Percentiles rank a stretch among this genome's conserved stretches.
These are phyloP conservation scores for Lateolabrax maculatus DNA, from an alignment of 2,797 vertebrate species.

Conservation along the genomic window DNA sequence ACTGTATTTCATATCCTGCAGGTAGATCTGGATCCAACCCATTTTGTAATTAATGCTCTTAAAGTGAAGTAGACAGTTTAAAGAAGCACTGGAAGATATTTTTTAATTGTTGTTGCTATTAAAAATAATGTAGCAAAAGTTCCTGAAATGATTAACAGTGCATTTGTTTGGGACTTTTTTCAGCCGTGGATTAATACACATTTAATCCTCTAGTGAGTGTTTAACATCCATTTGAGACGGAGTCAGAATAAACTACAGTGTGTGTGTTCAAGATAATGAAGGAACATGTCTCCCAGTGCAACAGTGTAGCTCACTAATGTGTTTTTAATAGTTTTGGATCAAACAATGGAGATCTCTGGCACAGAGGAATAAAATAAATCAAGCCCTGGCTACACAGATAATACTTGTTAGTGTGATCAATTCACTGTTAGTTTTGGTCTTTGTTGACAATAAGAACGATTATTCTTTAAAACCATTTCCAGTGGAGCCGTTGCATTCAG, in stretches of 20 bases:
- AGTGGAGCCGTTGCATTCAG: neutral
- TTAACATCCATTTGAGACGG: neutral
- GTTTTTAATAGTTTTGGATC: too few species aligned
- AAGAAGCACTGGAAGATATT: neutral
- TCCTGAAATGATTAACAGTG: neutral
- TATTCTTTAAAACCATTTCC: neutral
- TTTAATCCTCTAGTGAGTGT: neutral
- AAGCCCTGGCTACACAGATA: neutral
- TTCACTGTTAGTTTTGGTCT: neutral
- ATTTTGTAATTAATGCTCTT: too few species aligned
- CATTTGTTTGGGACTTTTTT: neutral
- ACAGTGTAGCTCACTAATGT: neutral
- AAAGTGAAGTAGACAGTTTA: neutral
- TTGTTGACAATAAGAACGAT: neutral
- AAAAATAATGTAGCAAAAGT: neutral
- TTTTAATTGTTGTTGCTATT: neutral
- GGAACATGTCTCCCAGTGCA: neutral
- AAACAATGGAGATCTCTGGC: too few species aligned
- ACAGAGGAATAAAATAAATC: neutral
- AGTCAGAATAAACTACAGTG: neutral
- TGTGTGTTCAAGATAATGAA: neutral
- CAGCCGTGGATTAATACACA: neutral
- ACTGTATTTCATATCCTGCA: neutral
- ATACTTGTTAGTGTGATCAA: neutral
- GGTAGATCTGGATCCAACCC: too few species aligned